Conservation (phyloP, 2,113 vertebrate species). For the Raja brachyura region DNA sequence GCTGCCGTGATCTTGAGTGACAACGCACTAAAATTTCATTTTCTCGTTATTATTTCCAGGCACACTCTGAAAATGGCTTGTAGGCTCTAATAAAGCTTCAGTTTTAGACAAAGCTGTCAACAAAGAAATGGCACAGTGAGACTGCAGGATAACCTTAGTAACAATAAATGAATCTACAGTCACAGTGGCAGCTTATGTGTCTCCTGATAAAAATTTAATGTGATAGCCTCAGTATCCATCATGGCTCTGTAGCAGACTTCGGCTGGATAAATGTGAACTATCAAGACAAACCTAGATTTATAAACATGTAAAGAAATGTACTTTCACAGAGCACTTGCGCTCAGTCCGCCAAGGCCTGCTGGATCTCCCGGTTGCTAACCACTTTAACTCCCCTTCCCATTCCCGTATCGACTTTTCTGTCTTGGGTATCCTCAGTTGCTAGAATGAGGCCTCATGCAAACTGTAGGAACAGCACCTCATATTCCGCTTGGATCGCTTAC, state of each 20-base stretch:
- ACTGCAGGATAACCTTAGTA: slow-evolving; percentile 53
- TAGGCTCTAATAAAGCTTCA: slow-evolving; percentile 69
- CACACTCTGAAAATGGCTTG: slow-evolving; percentile 66
- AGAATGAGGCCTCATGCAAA: too few relatives aligned
- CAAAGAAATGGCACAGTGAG: slow-evolving; percentile 60
- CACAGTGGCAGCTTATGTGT: slow-evolving; percentile 46
- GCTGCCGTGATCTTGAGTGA: slow-evolving; percentile 60
- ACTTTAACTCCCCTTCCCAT: too few relatives aligned
- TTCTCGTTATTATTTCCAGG: slow-evolving; percentile 72
- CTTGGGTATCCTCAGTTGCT: too few relatives aligned
- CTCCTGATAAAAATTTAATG: slow-evolving; percentile 52
- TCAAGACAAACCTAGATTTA: slow-evolving; percentile 50
- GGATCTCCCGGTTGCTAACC: too few relatives aligned
- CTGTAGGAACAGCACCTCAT: too few relatives aligned
- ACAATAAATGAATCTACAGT: slow-evolving; percentile 51
- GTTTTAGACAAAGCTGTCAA: slow-evolving; percentile 67
- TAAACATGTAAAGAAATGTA: slow-evolving; percentile 46
- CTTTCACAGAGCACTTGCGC: too few relatives aligned
- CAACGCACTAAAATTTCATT: slow-evolving; percentile 67
- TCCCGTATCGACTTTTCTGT: too few relatives aligned
- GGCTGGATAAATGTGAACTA: slow-evolving; percentile 49
- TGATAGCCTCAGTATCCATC: slow-evolving; percentile 49
- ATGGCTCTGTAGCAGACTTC: slow-evolving; percentile 48
- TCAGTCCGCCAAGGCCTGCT: too few relatives aligned
- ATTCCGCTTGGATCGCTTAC: too few relatives aligned